phyloP scores from a whole-genome alignment of 2,797 vertebrate genomes.

The Spheniscus humboldti region DNA sequence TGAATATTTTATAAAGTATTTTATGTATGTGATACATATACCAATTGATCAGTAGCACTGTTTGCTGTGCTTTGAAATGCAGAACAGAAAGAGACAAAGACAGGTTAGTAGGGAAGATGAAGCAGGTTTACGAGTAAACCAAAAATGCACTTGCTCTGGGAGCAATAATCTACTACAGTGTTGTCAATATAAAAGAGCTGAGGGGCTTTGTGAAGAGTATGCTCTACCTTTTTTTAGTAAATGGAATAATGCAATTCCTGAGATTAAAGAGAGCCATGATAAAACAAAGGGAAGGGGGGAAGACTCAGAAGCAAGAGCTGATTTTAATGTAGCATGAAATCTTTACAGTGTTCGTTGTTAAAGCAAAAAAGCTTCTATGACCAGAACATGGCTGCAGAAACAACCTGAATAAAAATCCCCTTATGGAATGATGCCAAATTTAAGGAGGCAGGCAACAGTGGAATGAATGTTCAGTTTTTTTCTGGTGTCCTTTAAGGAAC shows the following conservation, averaged over 20 bases:
- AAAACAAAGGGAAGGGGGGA: background rate
- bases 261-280: background rate
- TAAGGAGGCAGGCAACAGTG: background rate
- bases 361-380: background rate
- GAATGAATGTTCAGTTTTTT: background rate
- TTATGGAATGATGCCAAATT: background rate
- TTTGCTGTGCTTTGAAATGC: background rate
- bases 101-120: background rate
- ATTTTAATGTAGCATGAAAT: background rate
- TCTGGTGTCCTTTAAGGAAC: background rate
- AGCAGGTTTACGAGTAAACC: background rate
- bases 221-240: background rate
- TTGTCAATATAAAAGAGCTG: background rate
- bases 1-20: background rate
- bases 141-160: background rate
- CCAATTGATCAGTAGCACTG: background rate
- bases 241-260: background rate
- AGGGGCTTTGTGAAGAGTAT: background rate
- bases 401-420: background rate
- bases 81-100: background rate
- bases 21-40: rapidly evolving
- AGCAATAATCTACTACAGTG: background rate
- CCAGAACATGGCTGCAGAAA: background rate
- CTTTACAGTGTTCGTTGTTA: background rate
- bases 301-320: background rate